phyloP scores from a whole-genome alignment of 2,113 vertebrate species.

The Pseudopodoces humilis region DNA sequence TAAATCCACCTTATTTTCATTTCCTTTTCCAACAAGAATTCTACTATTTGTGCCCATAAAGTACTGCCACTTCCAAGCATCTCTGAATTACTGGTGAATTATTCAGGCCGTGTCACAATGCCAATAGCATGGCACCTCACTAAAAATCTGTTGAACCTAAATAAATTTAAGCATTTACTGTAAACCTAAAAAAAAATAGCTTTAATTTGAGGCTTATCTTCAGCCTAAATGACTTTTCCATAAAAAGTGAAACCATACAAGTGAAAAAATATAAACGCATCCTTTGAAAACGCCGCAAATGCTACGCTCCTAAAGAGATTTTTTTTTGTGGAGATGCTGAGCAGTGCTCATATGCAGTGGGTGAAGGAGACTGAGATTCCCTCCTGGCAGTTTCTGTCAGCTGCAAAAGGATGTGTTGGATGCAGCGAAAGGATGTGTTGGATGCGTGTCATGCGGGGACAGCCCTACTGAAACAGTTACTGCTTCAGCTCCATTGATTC shows the following conservation, averaged over 20 bases:
- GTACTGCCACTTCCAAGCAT: not conserved
- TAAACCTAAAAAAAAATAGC: not conserved
- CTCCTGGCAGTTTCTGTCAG: not conserved
- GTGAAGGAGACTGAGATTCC: not conserved
- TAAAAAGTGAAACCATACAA: not conserved
- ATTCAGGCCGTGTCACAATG: not conserved
- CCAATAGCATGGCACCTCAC: not conserved
- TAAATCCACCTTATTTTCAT: not conserved
- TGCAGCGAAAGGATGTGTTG: not conserved
- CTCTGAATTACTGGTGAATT: not conserved
- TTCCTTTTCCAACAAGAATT: not conserved
- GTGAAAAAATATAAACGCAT: not conserved
- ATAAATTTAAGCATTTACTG: not conserved
- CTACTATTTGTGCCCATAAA: not conserved
- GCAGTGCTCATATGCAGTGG: not conserved
- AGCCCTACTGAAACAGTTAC: not conserved
- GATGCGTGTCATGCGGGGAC: not conserved
- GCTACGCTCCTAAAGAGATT: fast-evolving
- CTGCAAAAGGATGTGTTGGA: not conserved
- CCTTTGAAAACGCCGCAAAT: not conserved
- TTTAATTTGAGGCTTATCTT: not conserved
- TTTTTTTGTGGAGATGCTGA: not conserved
- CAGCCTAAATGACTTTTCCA: not conserved
- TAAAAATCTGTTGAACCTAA: not conserved
- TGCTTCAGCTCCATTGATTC: not conserved